Base-by-base conservation (phyloP, 2,888 invertebrate genomes). In the Caenorhabditis zanzibari region DNA sequence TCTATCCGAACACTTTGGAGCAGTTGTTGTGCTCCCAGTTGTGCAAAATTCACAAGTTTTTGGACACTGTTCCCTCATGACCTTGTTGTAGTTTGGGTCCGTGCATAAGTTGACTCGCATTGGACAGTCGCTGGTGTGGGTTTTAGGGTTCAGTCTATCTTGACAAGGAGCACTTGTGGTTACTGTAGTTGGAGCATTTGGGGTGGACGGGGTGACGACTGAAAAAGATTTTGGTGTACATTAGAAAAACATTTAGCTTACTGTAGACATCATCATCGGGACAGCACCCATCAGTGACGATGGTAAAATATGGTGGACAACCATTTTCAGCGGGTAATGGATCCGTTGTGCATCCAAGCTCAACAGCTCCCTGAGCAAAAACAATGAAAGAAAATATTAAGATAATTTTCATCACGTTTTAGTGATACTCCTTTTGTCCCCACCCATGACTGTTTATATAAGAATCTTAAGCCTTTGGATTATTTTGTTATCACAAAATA, bases 21-120 rank as follows among this genome's bases (percentile, higher is more conserved):
- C 12, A 1, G 26, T 35, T 7, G 19, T 38, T 14, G 59, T 59
- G 4, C 47, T 22, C 19, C 59, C 59, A 44, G 58, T 52, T 2
- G 49, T 38, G 32, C 73, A 73, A 32, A 52, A 73, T 52, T 49
- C 73, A 24, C 73, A 73, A 24, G 73, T 61, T 38, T 59, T 73
- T 24, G 73, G 61, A 41, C 73, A 73, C 16, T 73, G 73, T 16
- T 61, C 61, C 16, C 22, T 61, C 73, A 73, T 73, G 16, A 73
- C 35, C n/a, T 58, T 47, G 14, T 47, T 73, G 22, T 73, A 73
- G 19, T 0, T 47, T 10, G 73, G 47, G 22, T 73, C 59, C 12
- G 47, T 63, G n/a, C 73, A 73, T 19, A 73, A 49, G 19, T 58
- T 19, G 14, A 9, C 22, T 32, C 73, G 24, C 4, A 16, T 32